Conservation (phyloP, 1,140 invertebrate genomes). For the Drosophila arawakana region DNA sequence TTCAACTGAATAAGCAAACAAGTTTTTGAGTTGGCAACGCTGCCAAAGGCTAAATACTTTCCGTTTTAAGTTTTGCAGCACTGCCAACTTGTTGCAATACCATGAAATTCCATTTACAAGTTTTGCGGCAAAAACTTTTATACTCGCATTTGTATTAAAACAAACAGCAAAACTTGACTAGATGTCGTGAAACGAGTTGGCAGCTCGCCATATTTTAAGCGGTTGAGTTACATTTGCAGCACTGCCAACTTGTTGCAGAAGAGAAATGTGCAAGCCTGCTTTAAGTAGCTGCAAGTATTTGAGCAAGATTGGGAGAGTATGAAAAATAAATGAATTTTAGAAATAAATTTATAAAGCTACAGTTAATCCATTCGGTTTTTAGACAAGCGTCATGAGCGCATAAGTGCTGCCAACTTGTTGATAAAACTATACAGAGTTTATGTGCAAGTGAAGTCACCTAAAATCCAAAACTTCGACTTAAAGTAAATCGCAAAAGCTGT, state of each 20-base stretch:
- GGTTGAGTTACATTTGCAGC: background rate
- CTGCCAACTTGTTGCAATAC: slow-evolving; percentile 15
- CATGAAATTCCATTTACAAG: background rate
- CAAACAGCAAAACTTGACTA: background rate
- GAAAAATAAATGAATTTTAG: no score
- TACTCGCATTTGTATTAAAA: background rate
- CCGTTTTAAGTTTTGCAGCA: background rate
- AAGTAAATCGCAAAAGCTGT: background rate
- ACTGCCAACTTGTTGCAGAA: background rate
- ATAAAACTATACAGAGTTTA: background rate
- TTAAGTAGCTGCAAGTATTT: background rate
- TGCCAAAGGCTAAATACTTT: background rate
- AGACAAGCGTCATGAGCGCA: background rate
- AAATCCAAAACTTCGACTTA: background rate
- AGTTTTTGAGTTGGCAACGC: slow-evolving; percentile 4
- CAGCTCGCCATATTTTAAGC: background rate
- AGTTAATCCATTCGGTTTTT: no score
- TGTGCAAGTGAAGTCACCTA: background rate
- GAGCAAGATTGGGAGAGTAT: background rate
- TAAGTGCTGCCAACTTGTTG: slow-evolving; percentile 14
- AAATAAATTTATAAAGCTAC: no score
- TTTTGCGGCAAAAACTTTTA: background rate
- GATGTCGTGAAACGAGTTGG: background rate
- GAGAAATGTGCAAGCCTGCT: no score
- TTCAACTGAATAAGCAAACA: slow-evolving; percentile 7